A percentile compares a stretch with the other conserved stretches of the same genome.
Conservation (phyloP, 2,888 invertebrate species). For the Caenorhabditis sp. region DNA sequence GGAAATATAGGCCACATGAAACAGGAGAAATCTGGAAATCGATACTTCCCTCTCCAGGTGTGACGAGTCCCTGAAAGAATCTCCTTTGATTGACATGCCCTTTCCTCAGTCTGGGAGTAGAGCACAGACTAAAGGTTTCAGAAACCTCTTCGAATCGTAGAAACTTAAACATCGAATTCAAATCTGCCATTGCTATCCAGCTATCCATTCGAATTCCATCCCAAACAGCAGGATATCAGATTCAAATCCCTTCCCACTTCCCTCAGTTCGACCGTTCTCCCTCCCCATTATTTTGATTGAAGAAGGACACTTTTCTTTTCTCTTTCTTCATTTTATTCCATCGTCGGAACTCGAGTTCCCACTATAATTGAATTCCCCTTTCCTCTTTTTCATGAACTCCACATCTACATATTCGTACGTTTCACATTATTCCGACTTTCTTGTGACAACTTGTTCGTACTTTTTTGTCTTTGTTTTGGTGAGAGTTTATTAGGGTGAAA, state of each 20-base stretch:
- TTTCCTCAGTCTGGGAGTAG: not conserved
- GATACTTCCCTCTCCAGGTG: not conserved
- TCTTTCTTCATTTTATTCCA: conserved; percentile 2
- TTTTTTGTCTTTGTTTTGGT: not conserved
- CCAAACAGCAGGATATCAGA: conserved; percentile 25
- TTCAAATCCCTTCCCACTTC: not conserved
- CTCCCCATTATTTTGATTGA: conserved; percentile 46
- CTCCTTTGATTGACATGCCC: not conserved
- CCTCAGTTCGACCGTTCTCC: conserved; percentile 14
- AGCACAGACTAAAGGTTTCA: not conserved
- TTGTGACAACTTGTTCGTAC: not conserved
- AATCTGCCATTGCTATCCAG: conserved; percentile 7
- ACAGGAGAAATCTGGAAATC: not conserved
- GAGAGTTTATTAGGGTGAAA: not conserved
- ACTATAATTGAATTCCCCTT: conserved; percentile 28
- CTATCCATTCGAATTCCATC: too few species aligned
- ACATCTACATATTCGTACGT: not conserved
- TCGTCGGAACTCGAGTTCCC: conserved; percentile 45
- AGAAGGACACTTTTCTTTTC: conserved; percentile 1
- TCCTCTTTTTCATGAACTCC: not conserved
- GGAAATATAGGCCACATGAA: not conserved
- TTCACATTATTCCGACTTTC: conserved; percentile 10
- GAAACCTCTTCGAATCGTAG: too few species aligned
- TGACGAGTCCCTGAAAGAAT: not conserved
- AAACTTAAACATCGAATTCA: not conserved